Conservation (phyloP, 2,113 vertebrate species). For the Gopherus flavomarginatus region DNA sequence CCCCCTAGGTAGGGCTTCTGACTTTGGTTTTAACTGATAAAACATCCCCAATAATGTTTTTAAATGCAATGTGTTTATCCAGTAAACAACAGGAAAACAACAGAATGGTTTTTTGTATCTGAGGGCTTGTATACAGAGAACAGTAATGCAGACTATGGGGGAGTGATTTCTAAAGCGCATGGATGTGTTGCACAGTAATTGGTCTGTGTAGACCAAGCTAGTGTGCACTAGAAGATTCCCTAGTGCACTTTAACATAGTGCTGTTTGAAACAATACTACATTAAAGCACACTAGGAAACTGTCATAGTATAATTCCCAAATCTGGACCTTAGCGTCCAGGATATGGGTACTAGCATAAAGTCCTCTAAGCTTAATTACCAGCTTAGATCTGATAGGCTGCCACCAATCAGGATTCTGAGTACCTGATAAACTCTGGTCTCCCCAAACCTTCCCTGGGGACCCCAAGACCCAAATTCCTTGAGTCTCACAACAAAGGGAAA, state of each 20-base stretch:
- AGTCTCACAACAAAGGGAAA: no score
- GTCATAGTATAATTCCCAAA: no score
- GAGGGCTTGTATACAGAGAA: not conserved
- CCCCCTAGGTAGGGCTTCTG: not conserved
- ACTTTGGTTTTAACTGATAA: not conserved
- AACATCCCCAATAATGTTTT: not conserved
- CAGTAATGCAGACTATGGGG: not conserved
- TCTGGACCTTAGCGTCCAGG: no score
- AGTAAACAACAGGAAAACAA: not conserved
- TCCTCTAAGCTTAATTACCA: no score
- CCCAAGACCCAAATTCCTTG: no score
- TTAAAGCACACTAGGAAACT: not conserved
- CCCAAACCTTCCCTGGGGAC: no score
- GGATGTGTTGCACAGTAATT: not conserved
- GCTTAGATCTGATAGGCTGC: no score
- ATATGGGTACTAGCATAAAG: no score
- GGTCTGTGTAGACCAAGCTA: not conserved
- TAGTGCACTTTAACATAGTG: no score
- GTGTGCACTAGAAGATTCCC: not conserved
- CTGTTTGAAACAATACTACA: no score
- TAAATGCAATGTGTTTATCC: not conserved
- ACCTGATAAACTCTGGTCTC: no score
- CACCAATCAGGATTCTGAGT: no score
- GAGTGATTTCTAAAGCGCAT: not conserved
- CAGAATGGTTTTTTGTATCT: not conserved